Evolutionary conservation across 2,113 vertebrate genomes (phyloP), one percentile per base, ranked within the genome.

Genomic region (Dissostichus mawsoni): DNA sequence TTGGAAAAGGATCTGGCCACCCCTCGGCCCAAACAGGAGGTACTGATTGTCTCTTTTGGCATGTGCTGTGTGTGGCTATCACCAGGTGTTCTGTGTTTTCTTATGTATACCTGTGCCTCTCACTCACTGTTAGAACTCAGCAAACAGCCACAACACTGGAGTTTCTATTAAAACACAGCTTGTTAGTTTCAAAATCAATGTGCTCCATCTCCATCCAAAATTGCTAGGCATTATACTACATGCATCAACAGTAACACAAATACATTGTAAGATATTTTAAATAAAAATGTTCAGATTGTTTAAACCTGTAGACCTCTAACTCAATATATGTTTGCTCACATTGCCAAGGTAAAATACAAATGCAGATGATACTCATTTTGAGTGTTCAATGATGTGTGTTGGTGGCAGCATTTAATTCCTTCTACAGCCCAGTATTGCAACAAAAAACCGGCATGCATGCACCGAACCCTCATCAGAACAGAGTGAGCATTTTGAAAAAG

Each of bases 21-120:
- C 87, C 96, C 96, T 89, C 96, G 97, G 94, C 97, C 97, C 95
- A 99, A 98, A 94, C 97, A 99, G 96, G 97, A 99, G 98, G 98
- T 99, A 99, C 96, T 96, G 84, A 84, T 85, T 87, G 88, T 86
- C 84, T 92, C 52, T 82, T 77, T 78, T 80, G 77, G 78, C 83
- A 74, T 92, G 87, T 76, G 84, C 76, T 84, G 52, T 91, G 64
- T 89, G 69, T 85, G 65, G 87, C 78, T 53, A 33, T 78, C 70
- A 74, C 55, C 68, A 73, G 81, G 74, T 78, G 71, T 82, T 58
- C 6, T 85, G 83, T 81, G 45, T 74, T 82, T 69, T 82, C 18
- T 51, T 56, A 47, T 78, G 75, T 41, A 51, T 71, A 51, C 48
- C 51, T 61, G 17, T 90, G 62, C 1, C 23, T 64, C n/a, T 84